Percentiles rank a stretch among this genome's conserved stretches.
Conservation (phyloP, 2,888 invertebrate genomes). For the Thecophora atra region DNA sequence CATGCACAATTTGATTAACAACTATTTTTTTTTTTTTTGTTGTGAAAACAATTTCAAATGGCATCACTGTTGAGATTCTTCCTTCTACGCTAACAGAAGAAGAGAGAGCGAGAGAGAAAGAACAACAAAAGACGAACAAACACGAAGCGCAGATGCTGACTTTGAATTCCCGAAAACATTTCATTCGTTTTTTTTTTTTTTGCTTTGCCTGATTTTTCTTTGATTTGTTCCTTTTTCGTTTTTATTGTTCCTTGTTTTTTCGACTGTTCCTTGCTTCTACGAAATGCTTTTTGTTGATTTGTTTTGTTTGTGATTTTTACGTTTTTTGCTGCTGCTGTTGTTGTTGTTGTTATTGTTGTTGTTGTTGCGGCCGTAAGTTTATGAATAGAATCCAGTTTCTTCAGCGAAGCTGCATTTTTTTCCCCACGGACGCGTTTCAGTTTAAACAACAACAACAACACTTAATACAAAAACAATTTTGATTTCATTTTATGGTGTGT, state of each 20-base stretch:
- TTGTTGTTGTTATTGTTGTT: conserved; percentile 5
- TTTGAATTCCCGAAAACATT: conserved; percentile 30
- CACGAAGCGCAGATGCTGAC: conserved; percentile 26
- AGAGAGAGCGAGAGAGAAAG: background rate
- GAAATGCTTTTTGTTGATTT: conserved; percentile 1
- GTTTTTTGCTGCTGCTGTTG: too few relatives aligned
- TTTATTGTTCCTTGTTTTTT: background rate
- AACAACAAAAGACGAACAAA: conserved; percentile 17
- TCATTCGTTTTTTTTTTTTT: background rate
- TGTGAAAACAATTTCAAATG: conserved; percentile 3
- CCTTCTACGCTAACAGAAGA: background rate
- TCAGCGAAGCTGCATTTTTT: conserved; percentile 26
- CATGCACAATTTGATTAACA: too few relatives aligned
- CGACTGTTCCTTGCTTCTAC: background rate
- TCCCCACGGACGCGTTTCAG: background rate
- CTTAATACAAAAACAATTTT: background rate
- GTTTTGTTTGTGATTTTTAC: conserved; percentile 13
- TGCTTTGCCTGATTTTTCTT: background rate
- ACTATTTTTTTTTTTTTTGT: background rate
- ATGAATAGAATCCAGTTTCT: conserved; percentile 36
- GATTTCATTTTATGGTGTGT: too few relatives aligned
- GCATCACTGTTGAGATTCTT: conserved; percentile 14
- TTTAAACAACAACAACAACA: conserved; percentile 13
- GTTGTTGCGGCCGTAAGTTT: background rate
- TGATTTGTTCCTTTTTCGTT: background rate